phyloP scores from a whole-genome alignment of 2,797 vertebrate species.

The Graptemys geographica region DNA sequence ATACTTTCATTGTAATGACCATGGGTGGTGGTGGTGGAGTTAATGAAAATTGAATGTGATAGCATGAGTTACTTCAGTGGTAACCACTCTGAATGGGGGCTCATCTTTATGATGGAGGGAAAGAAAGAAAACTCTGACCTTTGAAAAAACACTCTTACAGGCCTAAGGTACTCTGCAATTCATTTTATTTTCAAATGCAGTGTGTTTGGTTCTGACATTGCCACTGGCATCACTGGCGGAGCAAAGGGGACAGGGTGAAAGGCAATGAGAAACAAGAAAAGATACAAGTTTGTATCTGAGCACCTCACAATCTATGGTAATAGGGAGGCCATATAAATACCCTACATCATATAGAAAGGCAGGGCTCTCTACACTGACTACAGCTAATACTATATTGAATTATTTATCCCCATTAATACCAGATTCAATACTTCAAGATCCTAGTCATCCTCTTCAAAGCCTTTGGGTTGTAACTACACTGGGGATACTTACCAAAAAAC shows the following conservation, averaged over 20 bases:
- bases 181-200: not conserved
- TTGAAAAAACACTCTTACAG: not conserved
- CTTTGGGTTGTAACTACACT: not conserved
- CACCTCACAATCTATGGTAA: not conserved
- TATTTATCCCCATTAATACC: not conserved
- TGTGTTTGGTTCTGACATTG: not conserved
- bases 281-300: not conserved
- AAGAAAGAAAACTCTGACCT: not conserved
- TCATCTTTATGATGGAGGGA: not conserved
- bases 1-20: not conserved
- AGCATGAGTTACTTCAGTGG: not conserved
- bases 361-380: not conserved
- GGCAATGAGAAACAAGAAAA: not conserved
- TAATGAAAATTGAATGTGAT: not conserved
- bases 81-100: not conserved
- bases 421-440: not conserved
- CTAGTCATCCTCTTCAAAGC: not conserved
- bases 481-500: rapidly evolving
- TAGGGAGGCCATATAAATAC: not conserved
- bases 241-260: slow-evolving; percentile 2
- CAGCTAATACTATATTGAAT: not conserved
- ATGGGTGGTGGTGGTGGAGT: not conserved
- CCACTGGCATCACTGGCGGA: not conserved
- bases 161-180: not conserved
- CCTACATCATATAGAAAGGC: rapidly evolving